These are phyloP conservation scores for Cololabis saira DNA, from an alignment of 2,113 vertebrate species.

Conservation along the genomic window DNA sequence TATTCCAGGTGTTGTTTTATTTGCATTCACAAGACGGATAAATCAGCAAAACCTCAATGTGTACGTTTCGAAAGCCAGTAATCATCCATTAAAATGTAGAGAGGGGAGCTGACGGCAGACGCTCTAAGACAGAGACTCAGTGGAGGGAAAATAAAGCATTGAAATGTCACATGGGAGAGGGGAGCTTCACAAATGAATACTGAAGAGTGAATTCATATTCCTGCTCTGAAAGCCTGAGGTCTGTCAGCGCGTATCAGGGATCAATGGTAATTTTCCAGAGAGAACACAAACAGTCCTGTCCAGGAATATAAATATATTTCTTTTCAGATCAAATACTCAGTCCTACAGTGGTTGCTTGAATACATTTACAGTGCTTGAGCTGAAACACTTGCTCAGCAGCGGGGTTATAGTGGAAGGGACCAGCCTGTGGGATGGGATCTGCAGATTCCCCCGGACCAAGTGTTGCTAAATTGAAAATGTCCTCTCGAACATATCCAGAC, in stretches of 20 bases:
- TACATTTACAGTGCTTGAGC: conserved; percentile 29
- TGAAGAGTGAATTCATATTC: conserved; percentile 34
- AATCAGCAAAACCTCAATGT: conserved; percentile 2
- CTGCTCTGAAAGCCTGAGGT: conserved; percentile 19
- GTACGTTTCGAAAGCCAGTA: neutral
- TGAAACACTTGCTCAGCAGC: conserved; percentile 54
- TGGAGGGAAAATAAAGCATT: conserved; percentile 1
- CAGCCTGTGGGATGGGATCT: conserved; percentile 44
- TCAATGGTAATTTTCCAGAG: conserved; percentile 55
- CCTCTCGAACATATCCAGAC: conserved; percentile 54
- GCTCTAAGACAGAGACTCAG: neutral
- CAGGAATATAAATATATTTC: conserved; percentile 48
- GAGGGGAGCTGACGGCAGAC: conserved; percentile 1
- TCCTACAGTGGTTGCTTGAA: conserved; percentile 49
- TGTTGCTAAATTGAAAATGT: conserved; percentile 74
- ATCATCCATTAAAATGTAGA: conserved; percentile 8
- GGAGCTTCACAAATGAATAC: conserved; percentile 36
- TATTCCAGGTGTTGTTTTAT: neutral
- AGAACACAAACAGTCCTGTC: conserved; percentile 34
- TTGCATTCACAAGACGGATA: neutral
- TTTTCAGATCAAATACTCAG: conserved; percentile 36
- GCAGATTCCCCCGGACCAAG: conserved; percentile 39
- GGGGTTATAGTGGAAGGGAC: conserved; percentile 24
- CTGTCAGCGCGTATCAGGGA: conserved; percentile 24
- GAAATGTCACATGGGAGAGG: conserved; percentile 26